A percentile compares a stretch with the other conserved stretches of the same genome.
phyloP scores from a whole-genome alignment of 2,888 invertebrate species.

The Orthosia incerta region DNA sequence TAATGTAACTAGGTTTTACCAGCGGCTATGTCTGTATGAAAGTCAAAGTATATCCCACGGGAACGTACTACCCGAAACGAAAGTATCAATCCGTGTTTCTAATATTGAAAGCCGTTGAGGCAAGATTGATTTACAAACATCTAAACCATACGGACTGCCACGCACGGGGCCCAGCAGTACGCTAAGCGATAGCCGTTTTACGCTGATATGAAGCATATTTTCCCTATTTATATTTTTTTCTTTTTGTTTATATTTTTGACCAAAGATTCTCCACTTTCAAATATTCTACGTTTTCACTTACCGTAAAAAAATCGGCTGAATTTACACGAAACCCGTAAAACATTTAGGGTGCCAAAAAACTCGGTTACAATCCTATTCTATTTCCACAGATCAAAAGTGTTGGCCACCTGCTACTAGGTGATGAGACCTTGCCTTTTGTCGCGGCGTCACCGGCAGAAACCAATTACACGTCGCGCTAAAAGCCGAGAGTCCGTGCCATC shows the following conservation, averaged over 20 bases:
- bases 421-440: constrained; percentile 46
- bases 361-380: constrained; percentile 11
- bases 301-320: background rate
- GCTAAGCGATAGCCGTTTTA: too few species aligned
- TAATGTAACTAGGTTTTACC: background rate
- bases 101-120: background rate
- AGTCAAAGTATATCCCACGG: background rate
- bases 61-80: background rate
- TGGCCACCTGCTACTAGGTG: constrained; percentile 30
- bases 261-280: background rate
- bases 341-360: constrained; percentile 5
- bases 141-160: background rate
- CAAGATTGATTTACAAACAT: background rate
- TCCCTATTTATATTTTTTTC: too few species aligned
- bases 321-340: background rate
- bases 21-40: background rate
- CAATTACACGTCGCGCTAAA: constrained; percentile 67
- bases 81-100: too few species aligned
- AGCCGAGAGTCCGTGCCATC: constrained; percentile 60
- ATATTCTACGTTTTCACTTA: constrained; percentile 4
- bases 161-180: too few species aligned
- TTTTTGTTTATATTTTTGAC: background rate
- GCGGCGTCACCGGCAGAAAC: constrained; percentile 60
- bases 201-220: too few species aligned
- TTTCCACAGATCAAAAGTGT: constrained; percentile 24